Evolutionary conservation across 1,140 invertebrate species (phyloP), one percentile per base, ranked within the genome.

Genomic region (Grapholita molesta): DNA sequence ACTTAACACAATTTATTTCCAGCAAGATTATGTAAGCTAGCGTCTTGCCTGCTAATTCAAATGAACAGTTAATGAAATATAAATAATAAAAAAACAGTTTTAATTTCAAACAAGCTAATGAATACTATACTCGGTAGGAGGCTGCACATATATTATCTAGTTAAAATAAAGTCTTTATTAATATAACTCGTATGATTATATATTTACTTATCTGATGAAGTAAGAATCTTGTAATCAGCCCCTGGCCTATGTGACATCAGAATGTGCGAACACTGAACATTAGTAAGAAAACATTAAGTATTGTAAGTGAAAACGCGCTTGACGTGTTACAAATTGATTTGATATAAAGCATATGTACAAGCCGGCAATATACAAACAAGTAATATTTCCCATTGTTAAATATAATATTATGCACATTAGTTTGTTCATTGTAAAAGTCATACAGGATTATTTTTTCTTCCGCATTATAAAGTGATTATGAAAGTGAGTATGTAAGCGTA

Each of bases 201-300:
- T 12, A 35, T 12, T 9, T 35, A 35, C 9, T 35, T 35, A 12
- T 3, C 33, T 0, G 33, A n/a, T n/a, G n/a, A n/a, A 35, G 33
- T 35, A 12, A 35, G 33, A 38, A 38, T n/a, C n/a, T 1, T 38
- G 35, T 38, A 38, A 15, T 5, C 4, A 38, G 35, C 35, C 15
- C 35, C n/a, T n/a, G 35, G 35, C 15, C 35, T 38, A 38, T 6
- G n/a, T 15, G 15, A 38, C 35, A 38, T 38, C 15, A 38, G 35
- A 6, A 38, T 2, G n/a, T 38, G 35, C 11, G 12, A 5, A 15
- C 35, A 4, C 52, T n/a, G 21, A 9, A 25, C 53, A 57, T 57
- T 57, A 57, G 53, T n/a, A 23, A 57, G 53, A 57, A 57, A 57
- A 57, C 25, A 23, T 57, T 57, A 57, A 57, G 25, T 57, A 57